Evolutionary conservation across 2,888 invertebrate species (phyloP).

Genomic region (Ichneumon xanthorius): DNA sequence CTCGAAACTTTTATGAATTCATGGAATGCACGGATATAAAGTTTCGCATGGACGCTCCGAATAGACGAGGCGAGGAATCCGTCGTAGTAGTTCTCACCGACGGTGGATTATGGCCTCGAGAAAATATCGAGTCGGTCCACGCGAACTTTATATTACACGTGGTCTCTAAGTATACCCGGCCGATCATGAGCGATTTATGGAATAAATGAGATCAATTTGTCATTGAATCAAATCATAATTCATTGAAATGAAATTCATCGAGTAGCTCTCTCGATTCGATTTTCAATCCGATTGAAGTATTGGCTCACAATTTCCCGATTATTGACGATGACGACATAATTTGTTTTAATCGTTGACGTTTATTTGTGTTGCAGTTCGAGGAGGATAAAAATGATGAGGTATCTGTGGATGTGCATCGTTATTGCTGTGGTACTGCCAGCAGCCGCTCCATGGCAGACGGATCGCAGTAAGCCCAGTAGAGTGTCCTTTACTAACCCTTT

Average conservation of each 20-base stretch:
- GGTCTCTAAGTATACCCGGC: background rate
- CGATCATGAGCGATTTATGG: slow-evolving; percentile 18
- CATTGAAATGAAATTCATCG: background rate
- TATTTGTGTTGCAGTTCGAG: slow-evolving; percentile 58
- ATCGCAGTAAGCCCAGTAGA: slow-evolving; percentile 80
- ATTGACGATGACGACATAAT: background rate
- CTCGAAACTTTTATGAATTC: slow-evolving; percentile 46
- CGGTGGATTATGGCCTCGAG: slow-evolving; percentile 2
- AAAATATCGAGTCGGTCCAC: slow-evolving; percentile 52
- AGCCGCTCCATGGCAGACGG: slow-evolving; percentile 78
- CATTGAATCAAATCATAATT: background rate
- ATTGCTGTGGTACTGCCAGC: slow-evolving; percentile 78
- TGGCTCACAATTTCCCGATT: background rate
- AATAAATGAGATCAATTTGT: background rate
- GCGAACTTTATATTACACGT: slow-evolving; percentile 38
- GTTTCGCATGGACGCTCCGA: slow-evolving; percentile 59
- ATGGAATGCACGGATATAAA: slow-evolving; percentile 51
- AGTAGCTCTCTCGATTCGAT: background rate
- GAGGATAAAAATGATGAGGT: slow-evolving; percentile 74
- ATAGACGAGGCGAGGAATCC: slow-evolving; percentile 41
- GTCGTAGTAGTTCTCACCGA: slow-evolving; percentile 25
- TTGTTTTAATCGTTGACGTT: background rate
- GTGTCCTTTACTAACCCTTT: slow-evolving; percentile 70
- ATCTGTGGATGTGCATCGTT: slow-evolving; percentile 77
- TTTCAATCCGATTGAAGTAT: background rate